Base-by-base conservation (phyloP, 2,797 vertebrate genomes). In the Siniperca undulata region DNA sequence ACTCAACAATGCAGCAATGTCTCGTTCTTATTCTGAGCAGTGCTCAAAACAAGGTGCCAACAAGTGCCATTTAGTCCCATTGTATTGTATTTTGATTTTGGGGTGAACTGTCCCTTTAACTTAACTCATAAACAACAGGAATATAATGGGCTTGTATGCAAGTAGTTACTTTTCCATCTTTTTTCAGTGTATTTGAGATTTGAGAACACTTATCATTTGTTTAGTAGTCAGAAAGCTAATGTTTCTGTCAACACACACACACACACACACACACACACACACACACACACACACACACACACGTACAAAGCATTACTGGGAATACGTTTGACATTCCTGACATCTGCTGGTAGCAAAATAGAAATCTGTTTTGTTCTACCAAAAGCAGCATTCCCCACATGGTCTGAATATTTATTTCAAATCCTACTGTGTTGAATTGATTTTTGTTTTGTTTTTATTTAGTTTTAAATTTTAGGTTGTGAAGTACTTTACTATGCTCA, bases 301-400 rank as follows among this genome's bases (percentile, higher is more conserved):
- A 59, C 19, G 62, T 20, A 30, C 9, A 42, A 24, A 55, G 5
- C 55, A 46, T 62, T 36, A 64, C 13, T 62, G 22, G 36, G 61
- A 82, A 74, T 61, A 66, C 20, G 11, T 78, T 82, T 82, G 80
- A 80, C 88, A 85, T 84, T 78, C 70, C 88, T 94, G 93, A 91
- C 93, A 89, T 86, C 92, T 93, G 74, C 88, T 93, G 92, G 93
- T 77, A 40, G 70, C 30, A 70, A 67, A 76, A 65, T 48, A 70
- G 0, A 64, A 66, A n/a, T 66, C 3, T 11, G 11, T 60, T 50
- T 2, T 36, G 12, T 8, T 58, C 30, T 16, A 44, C 42, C n/a
- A 48, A 34, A 56, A 7, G 14, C 42, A 72, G 3, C 14, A 34
- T 24, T 46, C 4, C 10, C 27, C 8, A 3, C 11, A 65, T 46